Conservation (phyloP, 2,113 vertebrate genomes). For the Butastur rufipennis region DNA sequence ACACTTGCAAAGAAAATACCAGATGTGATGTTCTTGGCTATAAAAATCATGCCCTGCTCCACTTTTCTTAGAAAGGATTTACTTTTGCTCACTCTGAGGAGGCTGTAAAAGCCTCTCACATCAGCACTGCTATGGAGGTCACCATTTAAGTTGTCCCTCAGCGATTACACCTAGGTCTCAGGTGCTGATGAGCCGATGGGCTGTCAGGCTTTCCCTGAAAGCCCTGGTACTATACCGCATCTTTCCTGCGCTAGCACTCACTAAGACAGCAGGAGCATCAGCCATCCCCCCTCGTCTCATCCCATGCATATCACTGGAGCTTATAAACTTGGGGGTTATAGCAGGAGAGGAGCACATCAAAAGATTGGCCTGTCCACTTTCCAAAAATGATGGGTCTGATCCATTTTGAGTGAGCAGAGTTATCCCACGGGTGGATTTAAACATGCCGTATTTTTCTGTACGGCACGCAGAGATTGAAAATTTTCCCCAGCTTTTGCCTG, state of each 20-base stretch:
- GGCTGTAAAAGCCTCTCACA: background rate
- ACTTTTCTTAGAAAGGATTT: background rate
- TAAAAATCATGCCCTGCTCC: background rate
- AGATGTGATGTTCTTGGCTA: background rate
- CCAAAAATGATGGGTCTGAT: background rate
- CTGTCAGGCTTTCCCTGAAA: background rate
- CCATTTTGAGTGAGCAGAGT: background rate
- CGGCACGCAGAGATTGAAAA: background rate
- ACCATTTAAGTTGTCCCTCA: background rate
- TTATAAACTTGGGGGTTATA: background rate
- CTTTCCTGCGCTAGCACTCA: background rate
- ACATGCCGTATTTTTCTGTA: background rate
- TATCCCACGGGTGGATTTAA: background rate
- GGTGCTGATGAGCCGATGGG: background rate
- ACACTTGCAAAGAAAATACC: background rate
- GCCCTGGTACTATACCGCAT: background rate
- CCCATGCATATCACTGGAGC: background rate
- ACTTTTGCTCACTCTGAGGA: background rate
- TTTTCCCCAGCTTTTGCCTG: constrained; percentile 12
- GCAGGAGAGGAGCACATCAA: background rate
- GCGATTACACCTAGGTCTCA: background rate
- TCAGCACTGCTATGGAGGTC: background rate
- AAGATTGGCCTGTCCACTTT: background rate
- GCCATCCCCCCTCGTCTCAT: background rate
- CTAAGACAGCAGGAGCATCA: background rate